Base-by-base conservation (phyloP, 2,797 vertebrate genomes). In the Alauda arvensis region DNA sequence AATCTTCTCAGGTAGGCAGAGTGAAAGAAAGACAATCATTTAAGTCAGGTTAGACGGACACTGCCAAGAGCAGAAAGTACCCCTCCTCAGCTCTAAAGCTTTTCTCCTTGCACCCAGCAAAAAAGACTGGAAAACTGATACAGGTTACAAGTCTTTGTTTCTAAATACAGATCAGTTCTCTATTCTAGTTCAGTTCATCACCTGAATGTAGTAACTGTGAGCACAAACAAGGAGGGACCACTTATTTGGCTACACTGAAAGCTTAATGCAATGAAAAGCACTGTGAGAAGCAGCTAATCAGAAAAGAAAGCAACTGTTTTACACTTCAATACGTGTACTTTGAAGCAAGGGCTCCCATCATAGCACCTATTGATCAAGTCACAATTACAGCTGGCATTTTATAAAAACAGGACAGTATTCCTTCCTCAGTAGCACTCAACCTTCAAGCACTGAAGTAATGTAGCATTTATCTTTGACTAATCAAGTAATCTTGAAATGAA, bases 191-290 rank as follows among this genome's bases (percentile, higher is more conserved):
- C 39, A 75, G 40, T 33, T 84, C 39, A 42, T 26, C 42, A 63
- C 12, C n/a, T 53, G 29, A 86, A 42, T 2, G 31, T 21, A 25
- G 12, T 45, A 24, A 2, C 0, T 8, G 0, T n/a, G 33, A 85
- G 37, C 84, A 77, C 40, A 59, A 46, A 59, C 39, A 65, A 51
- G 31, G 33, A 72, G 49, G 19, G 14, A 59, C 28, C 20, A 6
- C 26, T 62, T 48, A 55, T 13, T 7, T 61, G 39, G 21, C 29
- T 43, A 46, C 19, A 25, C 3, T 24, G n/a, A 57, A n/a, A 51
- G 37, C 48, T 81, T 37, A 77, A 82, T 82, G 46, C 26, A 79
- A 61, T 21, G 39, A 20, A 21, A 88, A 86, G 29, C n/a, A 55
- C 18, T 51, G 29, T 12, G 33, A 89, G 39, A 67, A 82, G 77